These are phyloP conservation scores for Dipodomys stephensi DNA, from an alignment of 2,113 vertebrate genomes.

Conservation along the genomic window DNA sequence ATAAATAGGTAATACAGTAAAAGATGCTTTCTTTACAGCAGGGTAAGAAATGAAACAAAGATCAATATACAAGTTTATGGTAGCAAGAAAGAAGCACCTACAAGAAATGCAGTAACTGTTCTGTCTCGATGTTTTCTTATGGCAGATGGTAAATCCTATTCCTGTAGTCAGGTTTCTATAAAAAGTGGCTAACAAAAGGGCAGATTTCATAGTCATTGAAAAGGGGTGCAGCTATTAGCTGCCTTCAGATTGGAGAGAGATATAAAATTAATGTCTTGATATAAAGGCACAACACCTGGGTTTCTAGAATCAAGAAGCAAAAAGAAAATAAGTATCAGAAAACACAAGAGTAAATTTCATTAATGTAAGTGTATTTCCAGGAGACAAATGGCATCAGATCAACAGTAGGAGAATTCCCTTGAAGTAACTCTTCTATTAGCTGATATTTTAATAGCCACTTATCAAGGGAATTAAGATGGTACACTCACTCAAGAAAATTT, in stretches of 20 bases:
- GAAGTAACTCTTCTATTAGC: background rate
- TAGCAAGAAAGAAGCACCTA: slow-evolving; percentile 13
- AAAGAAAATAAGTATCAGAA: background rate
- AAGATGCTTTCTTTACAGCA: background rate
- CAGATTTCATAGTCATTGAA: background rate
- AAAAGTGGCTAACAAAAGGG: background rate
- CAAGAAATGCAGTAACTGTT: background rate
- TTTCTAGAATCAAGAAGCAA: slow-evolving; percentile 24
- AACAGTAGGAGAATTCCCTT: background rate
- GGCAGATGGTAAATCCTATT: background rate
- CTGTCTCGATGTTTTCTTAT: background rate
- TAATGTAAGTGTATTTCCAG: no score
- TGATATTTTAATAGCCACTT: background rate
- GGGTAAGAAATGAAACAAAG: background rate
- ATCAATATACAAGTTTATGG: background rate
- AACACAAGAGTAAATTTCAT: background rate
- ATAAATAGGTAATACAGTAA: background rate
- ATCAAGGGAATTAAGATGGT: background rate
- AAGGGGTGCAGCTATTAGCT: background rate
- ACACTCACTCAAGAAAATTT: background rate
- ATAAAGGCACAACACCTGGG: background rate
- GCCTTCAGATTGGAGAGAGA: background rate
- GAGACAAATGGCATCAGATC: background rate
- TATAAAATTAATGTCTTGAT: background rate
- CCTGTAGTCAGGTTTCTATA: background rate